Percentiles rank a stretch among this genome's conserved stretches.
Conservation (phyloP, 2,888 invertebrate species). For the Netelia inedita region DNA sequence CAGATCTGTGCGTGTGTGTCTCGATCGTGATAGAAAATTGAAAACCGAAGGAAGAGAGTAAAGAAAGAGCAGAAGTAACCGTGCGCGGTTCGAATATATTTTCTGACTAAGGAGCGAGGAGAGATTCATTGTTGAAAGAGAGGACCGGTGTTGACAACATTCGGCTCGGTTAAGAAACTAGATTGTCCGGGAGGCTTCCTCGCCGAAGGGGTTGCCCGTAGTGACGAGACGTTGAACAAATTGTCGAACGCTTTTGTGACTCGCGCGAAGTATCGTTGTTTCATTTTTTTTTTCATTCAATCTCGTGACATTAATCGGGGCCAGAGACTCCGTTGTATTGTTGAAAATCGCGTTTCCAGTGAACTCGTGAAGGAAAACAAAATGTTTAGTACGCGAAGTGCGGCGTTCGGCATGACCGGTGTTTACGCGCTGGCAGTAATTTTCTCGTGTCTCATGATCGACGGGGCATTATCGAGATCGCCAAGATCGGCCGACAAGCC, state of each 20-base stretch:
- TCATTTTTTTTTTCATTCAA: neutral
- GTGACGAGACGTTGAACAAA: neutral
- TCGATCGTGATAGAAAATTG: conserved; percentile 42
- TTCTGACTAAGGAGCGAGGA: conserved; percentile 11
- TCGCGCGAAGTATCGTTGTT: neutral
- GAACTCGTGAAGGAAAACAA: conserved; percentile 6
- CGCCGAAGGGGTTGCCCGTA: no score
- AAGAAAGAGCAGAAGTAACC: neutral
- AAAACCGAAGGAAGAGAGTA: conserved; percentile 6
- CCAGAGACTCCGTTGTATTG: neutral
- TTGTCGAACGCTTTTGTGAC: neutral
- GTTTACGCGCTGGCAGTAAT: conserved; percentile 54
- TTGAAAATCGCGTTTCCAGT: neutral
- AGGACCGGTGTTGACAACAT: neutral
- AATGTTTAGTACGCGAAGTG: conserved; percentile 57
- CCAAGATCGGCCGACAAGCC: conserved; percentile 70
- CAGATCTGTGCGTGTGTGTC: conserved; percentile 69
- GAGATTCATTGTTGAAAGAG: conserved; percentile 4
- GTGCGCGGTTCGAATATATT: conserved; percentile 20
- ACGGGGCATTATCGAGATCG: conserved; percentile 75
- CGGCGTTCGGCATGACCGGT: conserved; percentile 62
- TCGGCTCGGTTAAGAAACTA: neutral
- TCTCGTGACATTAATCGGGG: neutral
- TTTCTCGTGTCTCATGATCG: conserved; percentile 69
- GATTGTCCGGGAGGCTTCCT: no score